Percentiles rank a stretch among this genome's conserved stretches.
Evolutionary conservation across 2,888 invertebrate species (phyloP).

Genomic region (Yponomeuta malinellus): DNA sequence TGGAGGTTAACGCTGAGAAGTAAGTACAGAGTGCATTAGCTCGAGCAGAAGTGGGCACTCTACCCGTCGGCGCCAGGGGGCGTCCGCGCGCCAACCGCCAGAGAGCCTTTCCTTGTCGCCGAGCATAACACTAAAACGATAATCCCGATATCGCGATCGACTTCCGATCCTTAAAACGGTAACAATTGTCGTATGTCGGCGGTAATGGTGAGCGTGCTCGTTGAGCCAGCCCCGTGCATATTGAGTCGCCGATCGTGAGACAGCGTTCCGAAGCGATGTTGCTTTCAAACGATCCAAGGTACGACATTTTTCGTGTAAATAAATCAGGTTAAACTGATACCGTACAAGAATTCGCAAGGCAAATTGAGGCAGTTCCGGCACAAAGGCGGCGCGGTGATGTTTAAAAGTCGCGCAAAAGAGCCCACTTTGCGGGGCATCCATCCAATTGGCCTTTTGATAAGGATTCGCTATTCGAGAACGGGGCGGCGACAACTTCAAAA

Average conservation of each 20-base stretch:
- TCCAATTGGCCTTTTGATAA: slow-evolving; percentile 51
- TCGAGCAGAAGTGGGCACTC: slow-evolving; percentile 31
- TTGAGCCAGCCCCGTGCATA: slow-evolving; percentile 11
- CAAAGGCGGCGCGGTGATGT: slow-evolving; percentile 25
- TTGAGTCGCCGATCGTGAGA: not conserved
- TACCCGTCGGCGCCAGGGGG: slow-evolving; percentile 31
- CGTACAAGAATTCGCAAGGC: slow-evolving; percentile 16
- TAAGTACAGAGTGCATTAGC: slow-evolving; percentile 13
- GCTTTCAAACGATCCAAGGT: not conserved
- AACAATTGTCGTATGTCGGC: slow-evolving; percentile 62
- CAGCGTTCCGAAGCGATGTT: not conserved
- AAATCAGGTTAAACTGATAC: slow-evolving; percentile 16
- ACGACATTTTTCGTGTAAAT: not conserved
- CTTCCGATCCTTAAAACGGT: slow-evolving; percentile 60
- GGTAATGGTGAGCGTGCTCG: slow-evolving; percentile 51
- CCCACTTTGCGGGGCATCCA: slow-evolving; percentile 53
- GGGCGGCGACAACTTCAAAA: slow-evolving; percentile 42
- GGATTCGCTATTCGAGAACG: slow-evolving; percentile 50
- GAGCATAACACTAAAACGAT: slow-evolving; percentile 71
- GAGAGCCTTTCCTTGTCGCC: slow-evolving; percentile 73
- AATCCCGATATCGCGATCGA: slow-evolving; percentile 59
- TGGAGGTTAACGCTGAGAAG: not conserved
- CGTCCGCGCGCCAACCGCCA: slow-evolving; percentile 40
- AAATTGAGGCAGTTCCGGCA: slow-evolving; percentile 17
- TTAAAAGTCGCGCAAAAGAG: slow-evolving; percentile 37